Evolutionary conservation across 2,113 vertebrate genomes (phyloP).

Genomic region (Anser cygnoides): DNA sequence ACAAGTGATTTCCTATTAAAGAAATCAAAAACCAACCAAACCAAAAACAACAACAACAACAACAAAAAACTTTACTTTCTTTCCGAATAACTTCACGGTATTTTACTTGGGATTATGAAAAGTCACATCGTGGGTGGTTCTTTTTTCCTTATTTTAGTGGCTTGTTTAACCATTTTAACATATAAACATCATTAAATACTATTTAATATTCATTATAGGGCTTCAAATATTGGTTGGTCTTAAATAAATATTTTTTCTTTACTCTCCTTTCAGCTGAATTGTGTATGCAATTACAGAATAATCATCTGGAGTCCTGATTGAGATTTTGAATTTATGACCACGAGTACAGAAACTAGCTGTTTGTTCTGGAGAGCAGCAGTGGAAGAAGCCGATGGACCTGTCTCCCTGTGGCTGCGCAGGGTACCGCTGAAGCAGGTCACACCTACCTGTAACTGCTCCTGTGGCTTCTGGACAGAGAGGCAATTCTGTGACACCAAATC

Average conservation of each 20-base stretch:
- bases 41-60: too few species aligned
- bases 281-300: not conserved
- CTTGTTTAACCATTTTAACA: not conserved
- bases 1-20: constrained; percentile 50
- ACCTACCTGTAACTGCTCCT: not conserved
- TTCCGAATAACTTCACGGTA: constrained; percentile 8
- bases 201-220: constrained; percentile 20
- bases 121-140: not conserved
- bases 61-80: not conserved
- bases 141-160: not conserved
- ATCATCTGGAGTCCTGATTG: not conserved
- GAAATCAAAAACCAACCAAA: not conserved
- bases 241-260: not conserved
- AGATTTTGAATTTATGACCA: not conserved
- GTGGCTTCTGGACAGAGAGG: not conserved
- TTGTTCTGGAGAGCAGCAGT: not conserved
- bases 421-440: not conserved
- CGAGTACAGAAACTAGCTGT: not conserved
- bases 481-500: not conserved
- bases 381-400: not conserved
- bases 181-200: not conserved
- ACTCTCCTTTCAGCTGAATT: not conserved
- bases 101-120: not conserved
- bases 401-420: not conserved
- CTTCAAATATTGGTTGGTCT: not conserved